Conservation (phyloP, 2,888 invertebrate genomes). For the Eristalis intricaria region DNA sequence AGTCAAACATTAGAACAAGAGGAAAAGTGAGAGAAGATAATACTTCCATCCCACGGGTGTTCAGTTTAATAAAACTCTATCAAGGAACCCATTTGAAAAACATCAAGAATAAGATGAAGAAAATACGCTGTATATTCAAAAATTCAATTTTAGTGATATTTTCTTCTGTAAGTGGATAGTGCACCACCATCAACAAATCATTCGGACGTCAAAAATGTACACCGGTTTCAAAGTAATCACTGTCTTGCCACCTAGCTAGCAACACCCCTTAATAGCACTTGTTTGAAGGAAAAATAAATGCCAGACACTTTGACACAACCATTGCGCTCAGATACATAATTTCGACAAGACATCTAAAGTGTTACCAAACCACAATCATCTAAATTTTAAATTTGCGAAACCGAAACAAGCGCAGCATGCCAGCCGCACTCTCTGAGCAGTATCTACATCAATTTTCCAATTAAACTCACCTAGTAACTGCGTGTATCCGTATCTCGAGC, state of each 20-base stretch:
- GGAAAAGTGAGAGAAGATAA: no score
- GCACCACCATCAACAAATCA: no score
- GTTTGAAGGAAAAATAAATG: not conserved
- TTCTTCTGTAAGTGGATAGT: no score
- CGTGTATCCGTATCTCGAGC: slow-evolving; percentile 12
- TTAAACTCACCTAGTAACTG: slow-evolving; percentile 61
- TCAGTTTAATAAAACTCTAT: no score
- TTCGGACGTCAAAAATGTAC: not conserved
- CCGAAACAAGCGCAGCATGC: slow-evolving; percentile 15
- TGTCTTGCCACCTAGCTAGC: not conserved
- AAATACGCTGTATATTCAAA: no score
- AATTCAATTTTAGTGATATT: no score
- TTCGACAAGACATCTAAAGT: slow-evolving; percentile 31
- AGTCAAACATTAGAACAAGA: no score
- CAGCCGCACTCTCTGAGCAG: not conserved
- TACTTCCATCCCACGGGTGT: no score
- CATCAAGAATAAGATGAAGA: no score
- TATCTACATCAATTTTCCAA: slow-evolving; percentile 66
- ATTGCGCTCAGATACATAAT: slow-evolving; percentile 21
- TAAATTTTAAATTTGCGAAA: slow-evolving; percentile 65
- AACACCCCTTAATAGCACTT: not conserved
- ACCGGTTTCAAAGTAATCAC: not conserved
- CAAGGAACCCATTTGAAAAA: no score
- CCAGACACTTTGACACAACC: not conserved
- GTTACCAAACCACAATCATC: slow-evolving; percentile 47